A percentile compares a stretch with the other conserved stretches of the same genome.
These are phyloP conservation scores for Aramus guarauna DNA, from an alignment of 2,113 vertebrate genomes.

Conservation along the genomic window DNA sequence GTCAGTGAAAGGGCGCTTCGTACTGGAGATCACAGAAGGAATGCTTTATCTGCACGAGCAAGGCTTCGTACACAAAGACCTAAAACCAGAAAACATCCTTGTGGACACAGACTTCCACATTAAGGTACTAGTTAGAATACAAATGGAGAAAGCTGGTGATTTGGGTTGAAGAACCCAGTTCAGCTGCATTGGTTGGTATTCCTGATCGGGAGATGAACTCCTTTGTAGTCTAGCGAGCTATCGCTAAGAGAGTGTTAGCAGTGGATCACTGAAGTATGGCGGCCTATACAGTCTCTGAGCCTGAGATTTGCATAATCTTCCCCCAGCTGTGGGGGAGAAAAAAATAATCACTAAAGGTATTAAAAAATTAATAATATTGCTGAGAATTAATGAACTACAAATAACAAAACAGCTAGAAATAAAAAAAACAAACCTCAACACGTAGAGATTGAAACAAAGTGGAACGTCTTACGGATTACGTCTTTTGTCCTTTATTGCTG, in stretches of 20 bases:
- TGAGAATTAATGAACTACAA: not conserved
- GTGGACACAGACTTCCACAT: slow-evolving; percentile 90
- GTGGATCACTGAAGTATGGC: not conserved
- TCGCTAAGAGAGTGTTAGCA: not conserved
- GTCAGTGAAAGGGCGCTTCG: slow-evolving; percentile 87
- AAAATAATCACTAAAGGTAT: not conserved
- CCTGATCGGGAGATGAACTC: not conserved
- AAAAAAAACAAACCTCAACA: not conserved
- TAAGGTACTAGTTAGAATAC: slow-evolving; percentile 78
- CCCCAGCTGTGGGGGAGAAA: not conserved
- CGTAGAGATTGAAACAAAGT: not conserved
- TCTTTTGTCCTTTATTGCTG: not conserved
- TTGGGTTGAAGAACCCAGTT: not conserved
- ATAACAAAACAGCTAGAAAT: not conserved
- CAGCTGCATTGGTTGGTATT: not conserved
- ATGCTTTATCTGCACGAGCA: slow-evolving; percentile 89
- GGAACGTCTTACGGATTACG: not conserved
- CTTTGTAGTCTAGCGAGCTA: not conserved
- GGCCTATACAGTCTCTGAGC: not conserved
- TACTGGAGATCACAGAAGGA: slow-evolving; percentile 89
- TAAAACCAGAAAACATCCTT: slow-evolving; percentile 96
- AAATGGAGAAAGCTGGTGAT: not conserved
- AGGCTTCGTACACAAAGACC: slow-evolving; percentile 89
- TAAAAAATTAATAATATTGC: not conserved
- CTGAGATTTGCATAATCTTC: not conserved